These are phyloP conservation scores for Melanotaenia duboulayi DNA, from an alignment of 2,113 vertebrate genomes.

Conservation along the genomic window DNA sequence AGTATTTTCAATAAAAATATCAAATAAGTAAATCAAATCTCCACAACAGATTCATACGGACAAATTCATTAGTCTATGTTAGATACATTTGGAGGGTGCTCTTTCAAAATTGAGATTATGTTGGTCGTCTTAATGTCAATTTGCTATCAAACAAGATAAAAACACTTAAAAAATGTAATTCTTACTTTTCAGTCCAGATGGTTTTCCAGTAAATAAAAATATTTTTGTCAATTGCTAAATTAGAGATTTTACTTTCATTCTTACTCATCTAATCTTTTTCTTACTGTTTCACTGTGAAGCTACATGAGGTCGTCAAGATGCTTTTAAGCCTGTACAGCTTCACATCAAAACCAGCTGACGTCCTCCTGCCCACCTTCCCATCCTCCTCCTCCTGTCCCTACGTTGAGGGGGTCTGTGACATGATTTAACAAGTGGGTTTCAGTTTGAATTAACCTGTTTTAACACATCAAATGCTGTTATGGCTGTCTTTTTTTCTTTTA, in stretches of 20 bases:
- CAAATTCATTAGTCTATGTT: too few relatives aligned
- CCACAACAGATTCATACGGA: too few relatives aligned
- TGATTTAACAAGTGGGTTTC: slow-evolving; percentile 47
- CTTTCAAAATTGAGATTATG: too few relatives aligned
- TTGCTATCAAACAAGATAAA: not conserved
- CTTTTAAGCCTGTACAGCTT: slow-evolving; percentile 66
- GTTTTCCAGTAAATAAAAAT: slow-evolving; percentile 23
- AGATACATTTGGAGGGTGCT: too few relatives aligned
- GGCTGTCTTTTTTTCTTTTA: not conserved
- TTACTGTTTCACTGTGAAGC: slow-evolving; percentile 45
- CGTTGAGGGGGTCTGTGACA: slow-evolving; percentile 38
- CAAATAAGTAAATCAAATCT: too few relatives aligned
- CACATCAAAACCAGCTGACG: slow-evolving; percentile 87
- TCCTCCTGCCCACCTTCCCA: slow-evolving; percentile 16
- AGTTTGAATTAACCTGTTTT: slow-evolving; percentile 63
- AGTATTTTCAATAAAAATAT: not conserved
- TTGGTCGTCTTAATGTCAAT: too few relatives aligned
- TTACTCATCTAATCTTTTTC: slow-evolving; percentile 21
- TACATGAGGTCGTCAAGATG: slow-evolving; percentile 57
- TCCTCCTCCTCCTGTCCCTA: slow-evolving; percentile 23
- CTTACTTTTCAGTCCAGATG: slow-evolving; percentile 59
- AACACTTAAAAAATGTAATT: not conserved
- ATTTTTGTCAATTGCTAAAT: not conserved
- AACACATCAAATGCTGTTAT: slow-evolving; percentile 65
- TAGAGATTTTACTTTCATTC: not conserved